Conservation (phyloP, 2,888 invertebrate genomes). For the Eupelmus urozonus region DNA sequence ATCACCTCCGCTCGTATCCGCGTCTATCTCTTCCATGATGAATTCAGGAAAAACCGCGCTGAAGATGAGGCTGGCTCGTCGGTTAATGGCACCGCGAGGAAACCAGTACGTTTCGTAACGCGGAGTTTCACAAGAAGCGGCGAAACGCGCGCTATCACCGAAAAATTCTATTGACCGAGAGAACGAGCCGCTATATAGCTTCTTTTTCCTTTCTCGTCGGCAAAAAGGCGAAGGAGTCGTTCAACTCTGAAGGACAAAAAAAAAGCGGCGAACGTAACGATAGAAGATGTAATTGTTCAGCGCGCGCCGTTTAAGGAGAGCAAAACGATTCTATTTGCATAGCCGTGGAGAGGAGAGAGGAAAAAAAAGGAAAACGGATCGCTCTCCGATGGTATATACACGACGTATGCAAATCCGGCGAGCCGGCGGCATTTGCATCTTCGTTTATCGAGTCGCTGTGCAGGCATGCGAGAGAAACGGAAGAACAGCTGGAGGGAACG, state of each 20-base stretch:
- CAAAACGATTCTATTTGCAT: slow-evolving; percentile 18
- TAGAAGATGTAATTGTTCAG: not conserved
- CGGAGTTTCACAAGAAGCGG: too few relatives aligned
- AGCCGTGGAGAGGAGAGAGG: not conserved
- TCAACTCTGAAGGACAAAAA: not conserved
- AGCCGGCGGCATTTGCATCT: slow-evolving; percentile 7
- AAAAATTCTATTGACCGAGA: too few relatives aligned
- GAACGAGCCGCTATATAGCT: too few relatives aligned
- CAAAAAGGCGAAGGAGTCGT: not conserved
- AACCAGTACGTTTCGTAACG: too few relatives aligned
- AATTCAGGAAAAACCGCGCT: too few relatives aligned
- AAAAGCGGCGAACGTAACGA: not conserved
- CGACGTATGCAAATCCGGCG: not conserved
- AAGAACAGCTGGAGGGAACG: not conserved
- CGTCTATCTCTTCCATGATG: too few relatives aligned
- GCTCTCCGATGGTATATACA: too few relatives aligned
- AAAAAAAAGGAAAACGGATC: not conserved
- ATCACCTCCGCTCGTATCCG: too few relatives aligned
- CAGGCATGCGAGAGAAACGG: not conserved
- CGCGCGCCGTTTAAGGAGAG: not conserved
- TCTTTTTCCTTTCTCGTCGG: not conserved
- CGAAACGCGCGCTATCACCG: too few relatives aligned
- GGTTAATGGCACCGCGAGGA: too few relatives aligned
- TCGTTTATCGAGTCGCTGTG: slow-evolving; percentile 6
- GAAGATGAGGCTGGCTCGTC: too few relatives aligned